Evolutionary conservation across 2,888 invertebrate species (phyloP), one percentile per base, ranked within the genome.

Genomic region (Palloptera scutellata): DNA sequence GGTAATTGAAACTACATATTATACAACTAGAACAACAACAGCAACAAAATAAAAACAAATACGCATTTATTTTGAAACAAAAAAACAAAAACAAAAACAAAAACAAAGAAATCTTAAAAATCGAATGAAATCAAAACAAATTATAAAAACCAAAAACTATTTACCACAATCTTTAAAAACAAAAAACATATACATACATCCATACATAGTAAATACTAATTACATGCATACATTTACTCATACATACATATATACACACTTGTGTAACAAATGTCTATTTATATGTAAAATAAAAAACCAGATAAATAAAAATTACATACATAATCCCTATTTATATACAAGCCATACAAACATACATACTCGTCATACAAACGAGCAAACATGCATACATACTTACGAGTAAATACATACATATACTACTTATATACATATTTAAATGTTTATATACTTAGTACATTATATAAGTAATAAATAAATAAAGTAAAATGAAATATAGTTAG

Each of bases 401-500:
- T 30, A 53, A 40, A 58, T 17, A 17, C 43, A 64, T 64, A 41
- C 40, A 53, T 55, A 55, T 20, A n/a, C 43, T 53, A 12, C 54
- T 19, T 41, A 64, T 42, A 48, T 41, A 43, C 9, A 53, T 43
- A 59, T 15, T 63, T 65, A 63, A 42, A 62, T 58, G 61, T 40
- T 61, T n/a, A 20, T 19, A 8, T 12, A 52, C 30, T 30, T 30
- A n/a, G 45, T 64, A 64, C 43, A 57, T 54, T n/a, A 1, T 12
- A 57, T 43, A 40, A 10, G n/a, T n/a, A 42, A 51, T 20, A 58
- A 12, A n/a, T 13, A 53, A 62, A 59, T 13, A 52, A 15, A 51
- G 40, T 62, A 41, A 17, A 55, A 42, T 58, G 40, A 57, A 61
- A 11, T 79, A 64, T 74, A 81, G 80, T 78, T 81, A 81, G 80